A percentile compares a stretch with the other conserved stretches of the same genome.
Evolutionary conservation across 2,113 vertebrate genomes (phyloP).

Genomic region (Tachycineta bicolor): DNA sequence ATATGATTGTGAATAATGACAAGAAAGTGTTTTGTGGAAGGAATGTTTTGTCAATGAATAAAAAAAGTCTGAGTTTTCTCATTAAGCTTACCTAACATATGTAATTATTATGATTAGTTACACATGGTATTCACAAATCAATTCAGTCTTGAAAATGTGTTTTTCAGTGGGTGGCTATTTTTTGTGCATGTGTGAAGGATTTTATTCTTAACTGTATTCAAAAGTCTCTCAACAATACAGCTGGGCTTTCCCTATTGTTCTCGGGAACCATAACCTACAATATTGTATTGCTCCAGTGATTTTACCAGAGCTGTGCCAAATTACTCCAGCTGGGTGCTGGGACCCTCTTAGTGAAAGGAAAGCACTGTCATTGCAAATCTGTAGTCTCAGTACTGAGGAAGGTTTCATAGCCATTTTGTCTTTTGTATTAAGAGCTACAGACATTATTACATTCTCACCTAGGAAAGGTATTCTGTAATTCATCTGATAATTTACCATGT

Average conservation of each 20-base stretch:
- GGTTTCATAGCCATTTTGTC: neutral
- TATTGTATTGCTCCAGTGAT: neutral
- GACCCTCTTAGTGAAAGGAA: neutral
- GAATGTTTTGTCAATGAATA: neutral
- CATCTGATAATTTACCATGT: neutral
- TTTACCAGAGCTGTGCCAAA: neutral
- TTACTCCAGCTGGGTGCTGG: neutral
- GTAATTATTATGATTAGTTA: conserved; percentile 27
- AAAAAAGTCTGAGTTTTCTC: neutral
- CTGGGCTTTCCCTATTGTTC: conserved; percentile 5
- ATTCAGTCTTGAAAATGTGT: conserved; percentile 4
- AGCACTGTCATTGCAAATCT: neutral
- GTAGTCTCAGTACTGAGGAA: neutral
- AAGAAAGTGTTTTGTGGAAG: neutral
- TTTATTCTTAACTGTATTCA: conserved; percentile 6
- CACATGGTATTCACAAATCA: conserved; percentile 8
- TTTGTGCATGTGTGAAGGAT: neutral
- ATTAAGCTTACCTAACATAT: conserved; percentile 28
- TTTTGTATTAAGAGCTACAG: neutral
- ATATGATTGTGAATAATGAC: neutral
- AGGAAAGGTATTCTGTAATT: neutral
- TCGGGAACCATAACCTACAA: neutral
- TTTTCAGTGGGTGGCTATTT: conserved; percentile 1
- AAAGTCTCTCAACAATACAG: neutral
- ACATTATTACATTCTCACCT: neutral